A percentile compares a stretch with the other conserved stretches of the same genome.
Conservation (phyloP, 2,113 vertebrate genomes). For the Craseonycteris thonglongyai region DNA sequence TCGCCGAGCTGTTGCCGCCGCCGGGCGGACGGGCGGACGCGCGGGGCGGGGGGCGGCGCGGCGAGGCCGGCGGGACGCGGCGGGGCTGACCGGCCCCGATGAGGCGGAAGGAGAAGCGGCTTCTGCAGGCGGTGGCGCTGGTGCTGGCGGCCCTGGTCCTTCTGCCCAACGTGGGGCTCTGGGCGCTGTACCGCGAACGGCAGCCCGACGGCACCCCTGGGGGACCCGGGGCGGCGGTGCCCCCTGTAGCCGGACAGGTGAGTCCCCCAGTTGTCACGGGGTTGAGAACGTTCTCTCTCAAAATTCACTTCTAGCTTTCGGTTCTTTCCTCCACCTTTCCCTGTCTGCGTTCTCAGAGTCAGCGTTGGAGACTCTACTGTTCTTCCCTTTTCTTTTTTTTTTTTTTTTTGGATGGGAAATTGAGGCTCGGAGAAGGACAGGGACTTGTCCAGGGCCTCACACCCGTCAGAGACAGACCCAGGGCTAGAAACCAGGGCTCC, state of each 20-base stretch:
- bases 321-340: background rate
- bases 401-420: background rate
- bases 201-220: conserved; percentile 85
- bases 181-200: conserved; percentile 92
- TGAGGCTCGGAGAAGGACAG: background rate
- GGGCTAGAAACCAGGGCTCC: background rate
- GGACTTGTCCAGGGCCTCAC: background rate
- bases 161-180: conserved; percentile 93
- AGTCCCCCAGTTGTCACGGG: background rate
- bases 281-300: background rate
- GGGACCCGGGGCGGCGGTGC: conserved; percentile 62
- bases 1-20: conserved; percentile 41
- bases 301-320: background rate
- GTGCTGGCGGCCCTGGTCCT: conserved; percentile 89
- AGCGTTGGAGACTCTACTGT: background rate
- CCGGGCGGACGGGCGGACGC: conserved; percentile 58
- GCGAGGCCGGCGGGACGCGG: conserved; percentile 52
- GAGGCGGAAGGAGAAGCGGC: conserved; percentile 93
- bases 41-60: conserved; percentile 58
- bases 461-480: background rate
- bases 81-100: conserved; percentile 77
- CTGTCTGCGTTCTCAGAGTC: background rate
- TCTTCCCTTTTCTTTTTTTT: too few species aligned
- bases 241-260: conserved; percentile 78
- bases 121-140: conserved; percentile 90